These are phyloP conservation scores for Sternotherus odoratus DNA, from an alignment of 2,797 vertebrate genomes.

Conservation along the genomic window DNA sequence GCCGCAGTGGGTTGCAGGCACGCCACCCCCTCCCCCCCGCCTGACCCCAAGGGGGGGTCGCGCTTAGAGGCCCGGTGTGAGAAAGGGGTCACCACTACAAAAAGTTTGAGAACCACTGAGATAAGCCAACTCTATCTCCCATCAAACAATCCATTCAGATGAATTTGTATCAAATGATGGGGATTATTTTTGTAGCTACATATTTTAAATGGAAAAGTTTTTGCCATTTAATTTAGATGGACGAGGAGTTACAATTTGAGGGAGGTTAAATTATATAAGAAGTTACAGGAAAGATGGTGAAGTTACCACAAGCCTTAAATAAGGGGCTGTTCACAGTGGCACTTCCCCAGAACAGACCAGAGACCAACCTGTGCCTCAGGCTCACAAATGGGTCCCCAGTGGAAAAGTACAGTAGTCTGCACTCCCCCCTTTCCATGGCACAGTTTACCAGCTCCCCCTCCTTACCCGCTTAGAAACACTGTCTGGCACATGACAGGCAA, in stretches of 20 bases:
- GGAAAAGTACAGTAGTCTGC: neutral
- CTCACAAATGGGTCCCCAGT: neutral
- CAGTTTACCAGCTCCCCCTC: neutral
- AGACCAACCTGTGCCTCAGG: neutral
- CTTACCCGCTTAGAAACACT: neutral
- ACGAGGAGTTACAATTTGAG: neutral
- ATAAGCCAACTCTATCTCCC: neutral
- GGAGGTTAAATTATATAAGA: neutral
- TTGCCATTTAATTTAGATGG: neutral
- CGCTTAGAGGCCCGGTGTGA: too few species aligned
- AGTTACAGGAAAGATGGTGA: neutral
- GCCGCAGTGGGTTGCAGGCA: too few species aligned
- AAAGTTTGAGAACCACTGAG: too few species aligned
- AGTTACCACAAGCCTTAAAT: neutral
- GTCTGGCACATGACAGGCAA: neutral
- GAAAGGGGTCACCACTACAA: too few species aligned
- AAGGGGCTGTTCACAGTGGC: neutral
- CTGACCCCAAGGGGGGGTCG: too few species aligned
- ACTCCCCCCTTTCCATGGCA: neutral
- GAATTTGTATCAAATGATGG: neutral
- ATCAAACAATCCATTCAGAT: neutral
- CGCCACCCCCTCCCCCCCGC: too few species aligned
- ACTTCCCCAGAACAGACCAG: neutral
- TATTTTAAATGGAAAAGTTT: neutral
- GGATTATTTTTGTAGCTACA: neutral